phyloP scores from a whole-genome alignment of 2,888 invertebrate genomes.

The Plebejus anna region DNA sequence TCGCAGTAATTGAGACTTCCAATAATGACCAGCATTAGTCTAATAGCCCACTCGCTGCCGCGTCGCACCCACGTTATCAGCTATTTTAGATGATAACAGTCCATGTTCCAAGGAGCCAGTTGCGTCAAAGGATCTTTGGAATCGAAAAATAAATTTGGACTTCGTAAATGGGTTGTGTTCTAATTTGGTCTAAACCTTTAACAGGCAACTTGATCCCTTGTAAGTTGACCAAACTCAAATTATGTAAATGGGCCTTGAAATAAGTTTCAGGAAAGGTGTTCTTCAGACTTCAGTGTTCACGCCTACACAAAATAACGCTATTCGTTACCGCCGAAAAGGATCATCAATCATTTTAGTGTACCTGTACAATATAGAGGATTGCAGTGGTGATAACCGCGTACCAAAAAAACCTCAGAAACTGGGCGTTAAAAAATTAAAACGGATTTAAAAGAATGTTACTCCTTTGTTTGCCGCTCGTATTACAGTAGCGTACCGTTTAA shows the following conservation, averaged over 20 bases:
- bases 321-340: neutral
- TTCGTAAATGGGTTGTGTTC: neutral
- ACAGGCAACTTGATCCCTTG: neutral
- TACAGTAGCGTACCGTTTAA: neutral
- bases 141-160: neutral
- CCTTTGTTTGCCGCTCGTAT: neutral
- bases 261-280: neutral
- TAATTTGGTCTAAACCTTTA: neutral
- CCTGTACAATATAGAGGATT: neutral
- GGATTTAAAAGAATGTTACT: neutral
- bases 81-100: constrained; percentile 17
- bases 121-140: neutral
- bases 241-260: neutral
- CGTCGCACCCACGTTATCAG: constrained; percentile 11
- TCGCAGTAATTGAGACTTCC: constrained; percentile 10
- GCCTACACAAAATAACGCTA: neutral
- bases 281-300: neutral
- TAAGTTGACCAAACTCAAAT: neutral
- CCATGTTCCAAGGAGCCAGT: neutral
- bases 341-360: neutral
- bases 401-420: neutral
- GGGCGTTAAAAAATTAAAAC: neutral
- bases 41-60: neutral
- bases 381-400: neutral
- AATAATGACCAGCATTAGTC: constrained; percentile 2